phyloP scores from a whole-genome alignment of 2,113 vertebrate genomes.

The Merops nubicus region DNA sequence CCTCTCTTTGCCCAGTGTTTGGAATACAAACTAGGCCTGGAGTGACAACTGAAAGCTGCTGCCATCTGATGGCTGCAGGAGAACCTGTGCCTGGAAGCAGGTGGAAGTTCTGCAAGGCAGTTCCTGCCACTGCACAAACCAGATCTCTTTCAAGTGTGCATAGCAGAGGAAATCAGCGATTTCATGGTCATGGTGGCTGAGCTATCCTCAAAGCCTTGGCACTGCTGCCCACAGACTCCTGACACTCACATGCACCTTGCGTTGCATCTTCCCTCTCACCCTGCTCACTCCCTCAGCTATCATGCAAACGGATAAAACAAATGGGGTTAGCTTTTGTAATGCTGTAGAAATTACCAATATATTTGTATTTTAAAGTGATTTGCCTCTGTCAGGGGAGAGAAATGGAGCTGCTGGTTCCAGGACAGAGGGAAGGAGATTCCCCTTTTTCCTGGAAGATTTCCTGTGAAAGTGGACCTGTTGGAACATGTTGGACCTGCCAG shows the following conservation, averaged over 20 bases:
- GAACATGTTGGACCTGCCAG: too few species aligned
- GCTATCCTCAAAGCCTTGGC: neutral
- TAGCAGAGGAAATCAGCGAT: neutral
- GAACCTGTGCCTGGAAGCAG: neutral
- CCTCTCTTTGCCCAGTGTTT: neutral
- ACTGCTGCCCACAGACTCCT: neutral
- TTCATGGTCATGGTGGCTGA: neutral
- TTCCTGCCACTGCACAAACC: neutral
- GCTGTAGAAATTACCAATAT: neutral
- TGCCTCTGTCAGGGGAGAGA: neutral
- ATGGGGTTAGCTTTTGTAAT: fast-evolving
- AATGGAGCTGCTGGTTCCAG: neutral
- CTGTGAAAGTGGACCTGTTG: neutral
- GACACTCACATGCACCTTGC: fast-evolving
- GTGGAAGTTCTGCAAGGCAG: neutral
- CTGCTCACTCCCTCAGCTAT: fast-evolving
- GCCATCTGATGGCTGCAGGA: neutral
- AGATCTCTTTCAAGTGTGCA: neutral
- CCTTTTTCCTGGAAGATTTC: neutral
- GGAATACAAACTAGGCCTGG: neutral
- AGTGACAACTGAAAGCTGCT: neutral
- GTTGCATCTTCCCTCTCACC: neutral
- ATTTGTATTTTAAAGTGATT: neutral
- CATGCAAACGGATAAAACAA: neutral
- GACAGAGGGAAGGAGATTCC: neutral